Evolutionary conservation across 2,113 vertebrate species (phyloP).

Genomic region (Chamaea fasciata): DNA sequence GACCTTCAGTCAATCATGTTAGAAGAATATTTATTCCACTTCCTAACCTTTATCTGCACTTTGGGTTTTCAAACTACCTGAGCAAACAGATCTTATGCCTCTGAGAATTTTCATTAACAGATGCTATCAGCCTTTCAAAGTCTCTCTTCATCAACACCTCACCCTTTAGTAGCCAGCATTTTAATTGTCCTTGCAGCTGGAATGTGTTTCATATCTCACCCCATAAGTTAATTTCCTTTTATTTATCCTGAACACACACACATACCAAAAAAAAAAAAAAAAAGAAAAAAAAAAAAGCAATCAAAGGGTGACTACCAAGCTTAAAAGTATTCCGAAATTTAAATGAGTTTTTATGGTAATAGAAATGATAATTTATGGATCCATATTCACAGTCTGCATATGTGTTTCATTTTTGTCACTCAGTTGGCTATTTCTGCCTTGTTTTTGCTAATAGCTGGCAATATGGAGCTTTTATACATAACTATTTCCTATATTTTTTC

Average conservation of each 20-base stretch:
- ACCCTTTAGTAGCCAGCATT: slow-evolving; percentile 38
- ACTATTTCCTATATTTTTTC: neutral
- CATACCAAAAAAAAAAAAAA: too few relatives aligned
- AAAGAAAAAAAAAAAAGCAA: neutral
- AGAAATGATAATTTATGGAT: slow-evolving; percentile 48
- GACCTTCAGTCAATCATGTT: slow-evolving; percentile 51
- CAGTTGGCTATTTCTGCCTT: neutral
- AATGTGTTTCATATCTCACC: neutral
- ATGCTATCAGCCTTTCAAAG: slow-evolving; percentile 49
- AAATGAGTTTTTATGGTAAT: slow-evolving; percentile 53
- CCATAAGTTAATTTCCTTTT: slow-evolving; percentile 31
- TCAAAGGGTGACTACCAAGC: slow-evolving; percentile 19
- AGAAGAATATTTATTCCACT: slow-evolving; percentile 48
- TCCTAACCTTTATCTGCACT: slow-evolving; percentile 31
- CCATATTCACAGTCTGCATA: neutral
- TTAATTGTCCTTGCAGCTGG: slow-evolving; percentile 50
- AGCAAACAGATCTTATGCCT: slow-evolving; percentile 42
- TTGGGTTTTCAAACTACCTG: slow-evolving; percentile 36
- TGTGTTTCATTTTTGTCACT: neutral
- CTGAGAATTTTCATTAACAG: slow-evolving; percentile 52
- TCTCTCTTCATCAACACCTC: slow-evolving; percentile 36
- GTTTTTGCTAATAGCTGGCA: neutral
- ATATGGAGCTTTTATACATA: neutral
- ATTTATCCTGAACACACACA: slow-evolving; percentile 38
- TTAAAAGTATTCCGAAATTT: slow-evolving; percentile 51